These are phyloP conservation scores for Cistogaster globosa DNA, from an alignment of 2,888 invertebrate genomes.

Conservation along the genomic window DNA sequence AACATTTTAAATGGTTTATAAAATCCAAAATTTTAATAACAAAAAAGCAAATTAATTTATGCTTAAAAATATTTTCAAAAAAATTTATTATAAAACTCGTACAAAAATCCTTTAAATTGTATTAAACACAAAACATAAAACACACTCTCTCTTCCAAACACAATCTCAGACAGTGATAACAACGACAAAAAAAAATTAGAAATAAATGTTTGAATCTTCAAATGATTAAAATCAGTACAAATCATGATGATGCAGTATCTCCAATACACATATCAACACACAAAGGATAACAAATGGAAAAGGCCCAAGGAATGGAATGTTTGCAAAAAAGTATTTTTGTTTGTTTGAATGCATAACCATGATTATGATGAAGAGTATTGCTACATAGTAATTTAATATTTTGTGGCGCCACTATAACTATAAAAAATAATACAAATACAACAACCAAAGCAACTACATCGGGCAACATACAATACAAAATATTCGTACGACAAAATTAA, in stretches of 20 bases:
- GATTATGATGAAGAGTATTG: conserved; percentile 52
- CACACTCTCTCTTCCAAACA: conserved; percentile 3
- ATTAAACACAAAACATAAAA: neutral
- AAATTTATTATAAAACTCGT: conserved; percentile 16
- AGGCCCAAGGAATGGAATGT: conserved; percentile 62
- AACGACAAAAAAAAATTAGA: neutral
- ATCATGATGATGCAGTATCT: conserved; percentile 51
- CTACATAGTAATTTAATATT: conserved; percentile 80
- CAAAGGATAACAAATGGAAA: neutral
- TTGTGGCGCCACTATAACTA: conserved; percentile 81
- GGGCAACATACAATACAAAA: conserved; percentile 32
- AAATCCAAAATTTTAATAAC: neutral
- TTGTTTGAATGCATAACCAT: conserved; percentile 30
- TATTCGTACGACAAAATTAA: conserved; percentile 78
- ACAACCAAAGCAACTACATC: conserved; percentile 48
- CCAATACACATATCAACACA: conserved; percentile 22
- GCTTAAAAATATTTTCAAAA: neutral
- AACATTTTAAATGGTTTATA: too few relatives aligned
- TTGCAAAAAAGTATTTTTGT: conserved; percentile 26
- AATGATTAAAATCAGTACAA: conserved; percentile 62
- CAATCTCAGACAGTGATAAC: conserved; percentile 42
- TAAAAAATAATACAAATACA: conserved; percentile 75
- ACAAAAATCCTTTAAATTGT: conserved; percentile 13
- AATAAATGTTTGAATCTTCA: conserved; percentile 54
- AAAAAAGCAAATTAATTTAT: neutral